Conservation (phyloP, 2,113 vertebrate species). For the Pseudolaguvia tuberculata region DNA sequence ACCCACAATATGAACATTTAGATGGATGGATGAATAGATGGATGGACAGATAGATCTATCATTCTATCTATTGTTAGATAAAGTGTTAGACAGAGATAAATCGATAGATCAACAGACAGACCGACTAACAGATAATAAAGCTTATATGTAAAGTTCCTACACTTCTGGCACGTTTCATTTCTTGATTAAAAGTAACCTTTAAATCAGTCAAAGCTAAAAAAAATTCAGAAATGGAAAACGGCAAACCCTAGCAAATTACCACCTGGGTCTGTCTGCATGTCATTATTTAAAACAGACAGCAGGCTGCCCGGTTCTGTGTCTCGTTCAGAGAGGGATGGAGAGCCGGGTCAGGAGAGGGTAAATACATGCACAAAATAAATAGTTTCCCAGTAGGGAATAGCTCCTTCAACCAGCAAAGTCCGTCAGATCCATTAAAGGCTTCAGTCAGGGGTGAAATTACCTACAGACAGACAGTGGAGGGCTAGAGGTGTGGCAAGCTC, state of each 20-base stretch:
- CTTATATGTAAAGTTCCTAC: neutral
- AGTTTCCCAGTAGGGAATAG: constrained; percentile 45
- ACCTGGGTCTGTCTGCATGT: constrained; percentile 19
- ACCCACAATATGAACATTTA: neutral
- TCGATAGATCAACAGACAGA: neutral
- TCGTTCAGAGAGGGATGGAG: constrained; percentile 52
- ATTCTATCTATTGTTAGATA: too few relatives aligned
- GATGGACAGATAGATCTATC: constrained; percentile 6
- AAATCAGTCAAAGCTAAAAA: constrained; percentile 11
- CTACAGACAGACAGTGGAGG: constrained; percentile 37
- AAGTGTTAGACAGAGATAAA: too few relatives aligned
- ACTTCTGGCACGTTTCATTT: constrained; percentile 4
- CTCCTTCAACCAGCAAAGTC: constrained; percentile 57
- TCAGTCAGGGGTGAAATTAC: constrained; percentile 61
- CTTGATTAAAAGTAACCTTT: constrained; percentile 13
- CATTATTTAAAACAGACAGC: constrained; percentile 18
- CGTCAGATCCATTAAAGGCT: constrained; percentile 57
- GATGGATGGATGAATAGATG: neutral
- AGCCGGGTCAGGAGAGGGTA: constrained; percentile 46
- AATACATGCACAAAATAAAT: constrained; percentile 49
- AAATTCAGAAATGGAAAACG: constrained; percentile 36
- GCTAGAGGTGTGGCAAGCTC: constrained; percentile 9
- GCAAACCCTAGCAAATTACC: constrained; percentile 35
- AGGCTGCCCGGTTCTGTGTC: constrained; percentile 25
- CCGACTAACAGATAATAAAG: neutral